Evolutionary conservation across 2,797 vertebrate genomes (phyloP).

Genomic region (Bradypodion pumilum): DNA sequence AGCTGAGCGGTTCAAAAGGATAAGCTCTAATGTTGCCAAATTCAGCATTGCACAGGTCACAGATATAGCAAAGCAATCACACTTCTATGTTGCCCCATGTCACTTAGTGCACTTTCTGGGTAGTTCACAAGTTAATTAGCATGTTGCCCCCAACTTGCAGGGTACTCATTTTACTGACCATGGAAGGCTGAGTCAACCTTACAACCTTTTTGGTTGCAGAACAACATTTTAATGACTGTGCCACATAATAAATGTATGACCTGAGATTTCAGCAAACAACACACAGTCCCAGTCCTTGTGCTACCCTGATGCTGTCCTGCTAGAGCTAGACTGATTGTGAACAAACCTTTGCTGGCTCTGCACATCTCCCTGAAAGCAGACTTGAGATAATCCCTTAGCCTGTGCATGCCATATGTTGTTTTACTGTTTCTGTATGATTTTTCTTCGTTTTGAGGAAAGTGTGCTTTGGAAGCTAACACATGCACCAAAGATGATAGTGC

Average conservation of each 20-base stretch:
- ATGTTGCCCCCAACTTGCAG: no score
- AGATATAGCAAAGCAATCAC: no score
- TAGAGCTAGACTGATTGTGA: constrained; percentile 8
- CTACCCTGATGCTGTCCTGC: not conserved
- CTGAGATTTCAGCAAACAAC: not conserved
- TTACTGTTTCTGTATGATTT: not conserved
- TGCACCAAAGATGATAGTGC: constrained; percentile 25
- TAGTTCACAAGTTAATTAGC: no score
- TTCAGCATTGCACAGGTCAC: no score
- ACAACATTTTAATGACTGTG: no score
- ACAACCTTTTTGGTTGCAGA: no score
- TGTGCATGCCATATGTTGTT: not conserved
- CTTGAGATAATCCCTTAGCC: constrained; percentile 33
- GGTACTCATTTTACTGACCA: no score
- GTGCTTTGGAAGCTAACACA: constrained; percentile 16
- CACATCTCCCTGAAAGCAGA: constrained; percentile 20
- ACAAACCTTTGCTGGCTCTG: not conserved
- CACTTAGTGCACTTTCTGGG: no score
- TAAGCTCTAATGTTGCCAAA: no score
- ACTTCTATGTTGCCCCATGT: no score
- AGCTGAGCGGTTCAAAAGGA: no score
- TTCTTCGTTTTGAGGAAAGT: constrained; percentile 13
- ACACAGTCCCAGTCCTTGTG: not conserved
- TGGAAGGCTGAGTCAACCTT: no score
- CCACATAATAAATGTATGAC: not conserved